Conservation (phyloP, 2,888 invertebrate species). For the Ligdia adustata region DNA sequence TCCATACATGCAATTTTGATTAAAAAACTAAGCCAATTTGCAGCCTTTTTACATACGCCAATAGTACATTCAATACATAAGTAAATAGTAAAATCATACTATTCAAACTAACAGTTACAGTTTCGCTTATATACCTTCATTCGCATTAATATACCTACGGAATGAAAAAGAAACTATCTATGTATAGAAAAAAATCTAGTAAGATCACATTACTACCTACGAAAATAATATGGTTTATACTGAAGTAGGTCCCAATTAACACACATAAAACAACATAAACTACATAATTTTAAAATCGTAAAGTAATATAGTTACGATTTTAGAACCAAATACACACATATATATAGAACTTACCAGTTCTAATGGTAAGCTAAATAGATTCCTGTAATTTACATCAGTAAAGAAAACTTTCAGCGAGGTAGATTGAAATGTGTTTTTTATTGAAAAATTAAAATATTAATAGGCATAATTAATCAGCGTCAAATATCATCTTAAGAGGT, state of each 20-base stretch:
- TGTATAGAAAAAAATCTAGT: too few relatives aligned
- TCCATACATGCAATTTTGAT: conserved; percentile 31
- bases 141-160: background rate
- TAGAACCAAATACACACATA: background rate
- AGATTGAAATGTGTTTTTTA: conserved; percentile 9
- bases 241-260: background rate
- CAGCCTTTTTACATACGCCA: conserved; percentile 23
- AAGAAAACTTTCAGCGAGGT: background rate
- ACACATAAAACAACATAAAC: background rate
- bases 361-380: conserved; percentile 18
- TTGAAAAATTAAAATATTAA: too few relatives aligned
- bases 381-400: conserved; percentile 4
- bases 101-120: too few relatives aligned
- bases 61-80: conserved; percentile 16
- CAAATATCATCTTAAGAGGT: too few relatives aligned
- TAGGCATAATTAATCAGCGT: too few relatives aligned
- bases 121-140: background rate
- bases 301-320: background rate
- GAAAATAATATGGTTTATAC: background rate
- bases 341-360: conserved; percentile 20
- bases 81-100: too few relatives aligned
- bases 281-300: conserved; percentile 2
- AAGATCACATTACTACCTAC: conserved; percentile 4
- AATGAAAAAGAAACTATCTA: conserved; percentile 3
- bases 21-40: conserved; percentile 31